These are phyloP conservation scores for Tenthredo mesomela DNA, from an alignment of 2,888 invertebrate species.

Conservation along the genomic window DNA sequence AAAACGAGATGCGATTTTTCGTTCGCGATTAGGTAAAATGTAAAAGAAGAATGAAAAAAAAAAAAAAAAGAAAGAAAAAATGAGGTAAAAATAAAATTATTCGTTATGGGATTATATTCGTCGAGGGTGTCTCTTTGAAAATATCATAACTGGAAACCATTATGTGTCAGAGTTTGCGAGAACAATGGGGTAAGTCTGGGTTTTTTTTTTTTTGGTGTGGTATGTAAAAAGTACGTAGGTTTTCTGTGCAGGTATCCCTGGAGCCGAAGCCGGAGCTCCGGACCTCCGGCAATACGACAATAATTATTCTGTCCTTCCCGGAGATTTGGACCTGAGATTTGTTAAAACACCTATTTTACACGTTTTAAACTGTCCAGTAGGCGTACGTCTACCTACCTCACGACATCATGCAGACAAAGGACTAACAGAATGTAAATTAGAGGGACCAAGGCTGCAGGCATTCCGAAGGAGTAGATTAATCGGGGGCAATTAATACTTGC, in stretches of 20 bases:
- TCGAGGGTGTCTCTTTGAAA: constrained; percentile 15
- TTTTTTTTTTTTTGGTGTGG: constrained; percentile 6
- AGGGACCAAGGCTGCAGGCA: background rate
- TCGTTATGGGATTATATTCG: background rate
- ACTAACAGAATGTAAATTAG: constrained; percentile 43
- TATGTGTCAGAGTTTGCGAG: constrained; percentile 2
- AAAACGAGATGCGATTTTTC: background rate
- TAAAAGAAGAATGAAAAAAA: background rate
- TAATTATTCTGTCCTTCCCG: constrained; percentile 49
- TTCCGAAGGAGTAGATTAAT: constrained; percentile 44
- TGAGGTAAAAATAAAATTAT: background rate
- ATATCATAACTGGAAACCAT: constrained; percentile 29
- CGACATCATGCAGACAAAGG: constrained; percentile 32
- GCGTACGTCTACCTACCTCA: background rate
- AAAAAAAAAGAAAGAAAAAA: background rate
- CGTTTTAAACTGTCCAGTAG: constrained; percentile 39
- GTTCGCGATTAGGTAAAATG: background rate
- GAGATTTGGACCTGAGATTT: constrained; percentile 47
- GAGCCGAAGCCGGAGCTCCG: no score
- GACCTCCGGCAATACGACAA: constrained; percentile 26
- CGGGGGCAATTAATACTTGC: constrained; percentile 43
- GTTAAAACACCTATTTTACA: constrained; percentile 44
- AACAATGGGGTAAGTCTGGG: background rate
- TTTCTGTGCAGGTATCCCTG: background rate
- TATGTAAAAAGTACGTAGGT: constrained; percentile 23